These are phyloP conservation scores for Ormyrus labotus DNA, from an alignment of 2,888 invertebrate genomes.

Conservation along the genomic window DNA sequence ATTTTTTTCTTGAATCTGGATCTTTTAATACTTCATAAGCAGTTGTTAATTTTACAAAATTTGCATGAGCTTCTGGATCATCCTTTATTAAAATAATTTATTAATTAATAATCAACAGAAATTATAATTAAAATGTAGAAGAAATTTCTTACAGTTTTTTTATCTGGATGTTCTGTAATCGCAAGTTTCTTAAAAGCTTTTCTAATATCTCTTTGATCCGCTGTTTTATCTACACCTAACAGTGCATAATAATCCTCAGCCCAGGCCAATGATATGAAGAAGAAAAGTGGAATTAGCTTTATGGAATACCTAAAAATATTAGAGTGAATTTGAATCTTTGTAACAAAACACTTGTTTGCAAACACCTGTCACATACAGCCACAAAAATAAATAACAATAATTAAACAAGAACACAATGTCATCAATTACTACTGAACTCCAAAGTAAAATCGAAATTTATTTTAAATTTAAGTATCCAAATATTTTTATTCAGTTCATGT, in stretches of 20 bases:
- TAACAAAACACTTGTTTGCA: too few relatives aligned
- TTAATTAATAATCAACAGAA: conserved; percentile 14
- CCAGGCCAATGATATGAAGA: conserved; percentile 58
- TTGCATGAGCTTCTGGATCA: conserved; percentile 84
- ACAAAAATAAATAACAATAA: too few relatives aligned
- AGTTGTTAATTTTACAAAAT: conserved; percentile 86
- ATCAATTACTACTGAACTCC: too few relatives aligned
- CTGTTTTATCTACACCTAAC: conserved; percentile 82
- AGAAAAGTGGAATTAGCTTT: conserved; percentile 41
- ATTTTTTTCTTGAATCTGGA: conserved; percentile 85
- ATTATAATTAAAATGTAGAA: conserved; percentile 7
- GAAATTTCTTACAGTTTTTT: conserved; percentile 77
- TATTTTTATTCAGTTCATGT: not conserved
- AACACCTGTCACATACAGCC: too few relatives aligned
- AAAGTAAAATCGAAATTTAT: not conserved
- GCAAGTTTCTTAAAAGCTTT: conserved; percentile 88
- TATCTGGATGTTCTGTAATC: conserved; percentile 86
- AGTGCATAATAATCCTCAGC: conserved; percentile 82
- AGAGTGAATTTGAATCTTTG: too few relatives aligned
- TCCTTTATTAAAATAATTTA: conserved; percentile 77
- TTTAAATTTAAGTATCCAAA: not conserved
- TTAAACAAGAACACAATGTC: too few relatives aligned
- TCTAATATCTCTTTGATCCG: conserved; percentile 83
- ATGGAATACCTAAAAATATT: conserved; percentile 32
- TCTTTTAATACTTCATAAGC: conserved; percentile 93